A percentile compares a stretch with the other conserved stretches of the same genome.
Conservation (phyloP, 2,888 invertebrate species). For the Aplocera efformata region DNA sequence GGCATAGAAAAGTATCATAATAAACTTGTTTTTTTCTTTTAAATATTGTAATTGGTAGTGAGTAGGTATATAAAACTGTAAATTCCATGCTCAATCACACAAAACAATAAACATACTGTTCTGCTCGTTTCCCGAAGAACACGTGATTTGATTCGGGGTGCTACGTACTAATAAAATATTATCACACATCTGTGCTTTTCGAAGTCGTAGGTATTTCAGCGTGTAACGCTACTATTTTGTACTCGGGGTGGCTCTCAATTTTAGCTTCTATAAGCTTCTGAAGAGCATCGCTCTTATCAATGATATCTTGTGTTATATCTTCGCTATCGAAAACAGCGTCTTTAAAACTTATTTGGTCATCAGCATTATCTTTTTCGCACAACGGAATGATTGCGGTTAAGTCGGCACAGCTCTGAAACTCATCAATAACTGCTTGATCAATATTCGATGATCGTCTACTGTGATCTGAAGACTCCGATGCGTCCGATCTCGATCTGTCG, state of each 20-base stretch:
- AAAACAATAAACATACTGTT: constrained; percentile 68
- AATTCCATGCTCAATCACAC: constrained; percentile 35
- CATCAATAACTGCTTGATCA: constrained; percentile 42
- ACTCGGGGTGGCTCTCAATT: constrained; percentile 68
- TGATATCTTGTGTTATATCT: constrained; percentile 51
- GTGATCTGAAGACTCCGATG: constrained; percentile 52
- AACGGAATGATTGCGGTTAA: constrained; percentile 27
- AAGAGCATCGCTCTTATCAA: constrained; percentile 64
- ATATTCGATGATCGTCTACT: constrained; percentile 59
- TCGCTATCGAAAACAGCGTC: constrained; percentile 49
- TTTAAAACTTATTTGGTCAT: constrained; percentile 37
- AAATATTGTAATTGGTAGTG: too few relatives aligned
- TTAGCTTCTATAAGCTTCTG: constrained; percentile 68
- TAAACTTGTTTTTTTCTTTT: too few relatives aligned
- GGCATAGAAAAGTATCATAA: too few relatives aligned
- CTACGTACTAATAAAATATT: constrained; percentile 34
- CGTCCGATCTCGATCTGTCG: constrained; percentile 51
- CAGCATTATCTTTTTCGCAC: constrained; percentile 19
- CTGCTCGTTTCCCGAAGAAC: constrained; percentile 38
- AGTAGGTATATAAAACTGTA: too few relatives aligned
- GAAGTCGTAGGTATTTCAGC: constrained; percentile 57
- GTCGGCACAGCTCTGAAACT: constrained; percentile 54
- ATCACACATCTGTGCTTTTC: constrained; percentile 73
- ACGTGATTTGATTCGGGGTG: constrained; percentile 42
- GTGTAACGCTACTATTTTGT: constrained; percentile 62